Base-by-base conservation (phyloP, 2,797 vertebrate species). In the Pitangus sulphuratus region DNA sequence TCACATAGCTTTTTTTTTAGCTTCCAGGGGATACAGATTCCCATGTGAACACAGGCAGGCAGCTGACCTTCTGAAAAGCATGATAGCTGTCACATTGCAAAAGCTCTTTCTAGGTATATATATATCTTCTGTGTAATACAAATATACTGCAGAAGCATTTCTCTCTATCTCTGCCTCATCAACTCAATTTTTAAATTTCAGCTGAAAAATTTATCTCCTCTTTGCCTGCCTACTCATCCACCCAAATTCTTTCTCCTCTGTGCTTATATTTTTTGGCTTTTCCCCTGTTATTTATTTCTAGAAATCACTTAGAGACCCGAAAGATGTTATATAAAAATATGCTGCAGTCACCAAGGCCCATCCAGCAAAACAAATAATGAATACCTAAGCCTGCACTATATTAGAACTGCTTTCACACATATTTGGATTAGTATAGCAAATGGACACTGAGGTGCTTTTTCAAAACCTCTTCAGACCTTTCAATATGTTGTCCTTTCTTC, bases 161-260 rank as follows among this genome's bases (percentile, higher is more conserved):
- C 30, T 68, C 57, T 89, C 7, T 71, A 62, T 77, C 50, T 89
- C 45, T 84, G 42, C 37, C 72, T 84, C 65, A 91, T 78, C 69
- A 51, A 83, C 11, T 84, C 22, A 33, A 21, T 92, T 93, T 93
- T 93, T 39, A 85, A 69, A 78, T 89, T 92, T 94, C 15, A 54
- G 33, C 26, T 61, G 61, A 89, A 89, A 93, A 93, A 74, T 48
- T 6, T 53, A 28, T 77, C 45, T 89, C 57, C 35, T 77, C 42
- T 68, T 78, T 91, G 16, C 28, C 61, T 74, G 26, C 72, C 51
- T 87, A 50, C 75, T 68, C 69, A 89, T 3, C 28, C 53, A 56
- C 39, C 45, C 31, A 44, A 91, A 74, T 57, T 89, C 61, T 91
- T 89, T 53, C 56, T 57, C 83, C 42, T 71, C 39, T 69, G 2